phyloP scores from a whole-genome alignment of 92 coral and sea anemone genomes.

The Actinostola sp. region DNA sequence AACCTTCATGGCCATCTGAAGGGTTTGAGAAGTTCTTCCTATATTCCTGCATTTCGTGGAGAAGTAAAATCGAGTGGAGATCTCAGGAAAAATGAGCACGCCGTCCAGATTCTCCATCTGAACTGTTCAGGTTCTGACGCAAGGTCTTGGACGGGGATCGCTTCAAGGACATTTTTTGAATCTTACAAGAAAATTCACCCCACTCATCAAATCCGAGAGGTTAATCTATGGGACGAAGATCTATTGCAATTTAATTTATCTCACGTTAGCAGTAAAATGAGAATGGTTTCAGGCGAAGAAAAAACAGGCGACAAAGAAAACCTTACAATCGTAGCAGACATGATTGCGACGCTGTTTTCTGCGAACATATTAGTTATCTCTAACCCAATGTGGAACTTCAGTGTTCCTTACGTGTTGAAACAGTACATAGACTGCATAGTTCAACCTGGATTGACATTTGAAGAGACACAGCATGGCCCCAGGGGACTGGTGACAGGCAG shows the following conservation, averaged over 20 bases:
- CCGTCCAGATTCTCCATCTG: slow-evolving; percentile 79
- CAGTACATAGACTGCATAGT: slow-evolving; percentile 98
- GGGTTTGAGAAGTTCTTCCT: slow-evolving; percentile 40
- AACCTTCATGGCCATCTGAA: not conserved
- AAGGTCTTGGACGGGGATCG: slow-evolving; percentile 88
- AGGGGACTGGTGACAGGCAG: slow-evolving; percentile 86
- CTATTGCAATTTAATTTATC: slow-evolving; percentile 84
- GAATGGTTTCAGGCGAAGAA: slow-evolving; percentile 81
- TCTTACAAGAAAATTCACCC: slow-evolving; percentile 67
- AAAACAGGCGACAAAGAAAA: slow-evolving; percentile 68
- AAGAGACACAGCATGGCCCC: slow-evolving; percentile 78
- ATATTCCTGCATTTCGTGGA: slow-evolving; percentile 82
- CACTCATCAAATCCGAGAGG: slow-evolving; percentile 66
- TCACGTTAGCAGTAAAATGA: slow-evolving; percentile 95
- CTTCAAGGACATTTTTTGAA: slow-evolving; percentile 71
- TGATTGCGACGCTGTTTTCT: slow-evolving; percentile 81
- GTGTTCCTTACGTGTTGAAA: slow-evolving; percentile 93
- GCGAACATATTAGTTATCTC: slow-evolving; percentile 92
- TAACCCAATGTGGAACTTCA: slow-evolving; percentile 98
- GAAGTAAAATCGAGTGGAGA: slow-evolving; percentile 80
- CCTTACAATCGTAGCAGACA: slow-evolving; percentile 75
- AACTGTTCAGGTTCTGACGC: slow-evolving; percentile 94
- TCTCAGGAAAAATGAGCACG: slow-evolving; percentile 47
- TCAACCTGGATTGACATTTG: slow-evolving; percentile 94
- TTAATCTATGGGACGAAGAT: slow-evolving; percentile 91